A percentile compares a stretch with the other conserved stretches of the same genome.
Evolutionary conservation across 2,113 vertebrate genomes (phyloP).

Genomic region (Lagenorhynchus albirostris): DNA sequence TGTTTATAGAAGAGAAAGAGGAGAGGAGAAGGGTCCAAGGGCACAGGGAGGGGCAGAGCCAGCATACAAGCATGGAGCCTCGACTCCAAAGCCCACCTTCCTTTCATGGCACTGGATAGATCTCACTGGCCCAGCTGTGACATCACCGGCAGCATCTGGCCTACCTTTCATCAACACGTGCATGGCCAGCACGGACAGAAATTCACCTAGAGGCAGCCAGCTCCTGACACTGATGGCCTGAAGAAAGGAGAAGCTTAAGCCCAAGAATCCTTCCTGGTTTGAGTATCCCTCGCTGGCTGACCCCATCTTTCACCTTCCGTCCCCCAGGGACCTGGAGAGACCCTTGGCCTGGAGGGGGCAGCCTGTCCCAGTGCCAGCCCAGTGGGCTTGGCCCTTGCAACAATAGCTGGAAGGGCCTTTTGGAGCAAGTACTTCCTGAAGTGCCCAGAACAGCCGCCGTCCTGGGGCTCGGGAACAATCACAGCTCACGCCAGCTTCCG

Average conservation of each 20-base stretch:
- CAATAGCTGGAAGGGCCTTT: conserved; percentile 73
- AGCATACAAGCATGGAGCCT: background rate
- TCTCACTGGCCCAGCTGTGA: background rate
- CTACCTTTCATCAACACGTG: background rate
- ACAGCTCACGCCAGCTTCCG: background rate
- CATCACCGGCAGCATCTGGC: background rate
- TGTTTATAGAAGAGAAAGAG: background rate
- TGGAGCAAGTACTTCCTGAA: conserved; percentile 77
- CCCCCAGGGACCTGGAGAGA: background rate
- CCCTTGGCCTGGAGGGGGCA: background rate
- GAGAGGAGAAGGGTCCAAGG: background rate
- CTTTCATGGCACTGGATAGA: rapidly evolving
- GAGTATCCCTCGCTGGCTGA: background rate
- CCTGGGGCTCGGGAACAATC: conserved; percentile 50
- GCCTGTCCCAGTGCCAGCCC: conserved; percentile 44
- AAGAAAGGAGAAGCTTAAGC: background rate
- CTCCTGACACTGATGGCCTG: background rate
- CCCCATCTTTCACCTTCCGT: background rate
- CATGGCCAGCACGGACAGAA: background rate
- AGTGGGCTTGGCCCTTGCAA: background rate
- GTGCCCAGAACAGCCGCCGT: conserved; percentile 58
- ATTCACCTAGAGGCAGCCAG: background rate
- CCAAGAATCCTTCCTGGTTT: background rate
- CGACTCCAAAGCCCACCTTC: background rate
- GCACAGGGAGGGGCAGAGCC: background rate